phyloP scores from a whole-genome alignment of 2,888 invertebrate genomes.

The Epicampocera succincta region DNA sequence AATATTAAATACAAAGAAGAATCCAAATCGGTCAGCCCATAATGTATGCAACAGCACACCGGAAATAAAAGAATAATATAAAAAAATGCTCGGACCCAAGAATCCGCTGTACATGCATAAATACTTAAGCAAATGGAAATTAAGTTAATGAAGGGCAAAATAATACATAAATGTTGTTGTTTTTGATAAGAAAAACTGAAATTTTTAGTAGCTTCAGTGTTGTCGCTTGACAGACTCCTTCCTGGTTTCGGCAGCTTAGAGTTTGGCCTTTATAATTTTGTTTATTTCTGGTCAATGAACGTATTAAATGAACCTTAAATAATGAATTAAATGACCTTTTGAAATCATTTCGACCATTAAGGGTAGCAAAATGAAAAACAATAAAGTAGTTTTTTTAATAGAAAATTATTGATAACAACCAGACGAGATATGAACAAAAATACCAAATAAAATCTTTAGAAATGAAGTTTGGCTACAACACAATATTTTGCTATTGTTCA shows the following conservation, averaged over 20 bases:
- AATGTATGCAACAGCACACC: not conserved
- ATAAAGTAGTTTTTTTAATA: not conserved
- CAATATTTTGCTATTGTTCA: too few relatives aligned
- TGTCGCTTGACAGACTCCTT: not conserved
- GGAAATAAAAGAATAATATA: constrained; percentile 1
- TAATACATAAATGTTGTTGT: not conserved
- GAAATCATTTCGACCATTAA: not conserved
- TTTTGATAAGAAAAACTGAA: not conserved
- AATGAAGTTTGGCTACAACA: too few relatives aligned
- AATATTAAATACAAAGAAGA: constrained; percentile 24
- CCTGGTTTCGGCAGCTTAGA: not conserved
- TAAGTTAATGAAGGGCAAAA: not conserved
- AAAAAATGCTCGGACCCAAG: not conserved
- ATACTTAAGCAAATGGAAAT: not conserved
- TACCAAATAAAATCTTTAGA: too few relatives aligned
- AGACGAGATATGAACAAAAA: too few relatives aligned
- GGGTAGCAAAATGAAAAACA: not conserved
- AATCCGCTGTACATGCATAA: not conserved
- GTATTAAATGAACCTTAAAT: constrained; percentile 47
- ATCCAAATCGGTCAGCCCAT: not conserved
- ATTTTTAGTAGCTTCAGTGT: not conserved
- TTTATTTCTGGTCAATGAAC: constrained; percentile 27
- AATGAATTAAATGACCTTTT: constrained; percentile 47
- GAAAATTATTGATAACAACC: too few relatives aligned
- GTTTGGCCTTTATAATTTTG: not conserved